Conservation (phyloP, 2,888 invertebrate species). For the Trichacis sp. region DNA sequence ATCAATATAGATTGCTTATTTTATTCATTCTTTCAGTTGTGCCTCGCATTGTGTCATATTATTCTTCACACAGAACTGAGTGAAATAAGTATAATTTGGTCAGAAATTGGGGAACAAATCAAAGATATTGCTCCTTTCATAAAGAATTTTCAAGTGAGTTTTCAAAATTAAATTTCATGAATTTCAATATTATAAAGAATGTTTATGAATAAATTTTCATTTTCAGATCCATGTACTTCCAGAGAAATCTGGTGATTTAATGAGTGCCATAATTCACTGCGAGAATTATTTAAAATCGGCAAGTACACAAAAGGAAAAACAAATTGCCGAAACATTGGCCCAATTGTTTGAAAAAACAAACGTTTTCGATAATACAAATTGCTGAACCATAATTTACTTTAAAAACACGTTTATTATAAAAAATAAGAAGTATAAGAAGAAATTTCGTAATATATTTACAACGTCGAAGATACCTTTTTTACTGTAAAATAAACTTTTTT, state of each 20-base stretch:
- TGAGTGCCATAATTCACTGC: constrained; percentile 57
- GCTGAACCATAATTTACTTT: no score
- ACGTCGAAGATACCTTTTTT: no score
- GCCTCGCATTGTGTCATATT: constrained; percentile 80
- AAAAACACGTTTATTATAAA: neutral
- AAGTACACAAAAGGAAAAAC: constrained; percentile 49
- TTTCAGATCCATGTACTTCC: constrained; percentile 60
- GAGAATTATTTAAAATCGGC: constrained; percentile 51
- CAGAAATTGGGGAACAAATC: constrained; percentile 57
- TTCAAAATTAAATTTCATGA: neutral
- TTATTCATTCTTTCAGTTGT: constrained; percentile 74
- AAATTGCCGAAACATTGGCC: constrained; percentile 52
- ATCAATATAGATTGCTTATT: no score
- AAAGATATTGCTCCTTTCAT: constrained; percentile 58
- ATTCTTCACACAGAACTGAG: constrained; percentile 65
- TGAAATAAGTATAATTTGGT: constrained; percentile 58
- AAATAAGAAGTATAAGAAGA: neutral
- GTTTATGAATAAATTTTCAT: no score
- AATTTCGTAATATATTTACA: no score
- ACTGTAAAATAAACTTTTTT: no score
- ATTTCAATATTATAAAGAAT: no score
- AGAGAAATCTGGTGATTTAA: constrained; percentile 62
- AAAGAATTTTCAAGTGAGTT: constrained; percentile 60
- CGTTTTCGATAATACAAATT: constrained; percentile 9
- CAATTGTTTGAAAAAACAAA: constrained; percentile 52